Evolutionary conservation across 2,113 vertebrate genomes (phyloP).

Genomic region (Actenoides lindsayi): DNA sequence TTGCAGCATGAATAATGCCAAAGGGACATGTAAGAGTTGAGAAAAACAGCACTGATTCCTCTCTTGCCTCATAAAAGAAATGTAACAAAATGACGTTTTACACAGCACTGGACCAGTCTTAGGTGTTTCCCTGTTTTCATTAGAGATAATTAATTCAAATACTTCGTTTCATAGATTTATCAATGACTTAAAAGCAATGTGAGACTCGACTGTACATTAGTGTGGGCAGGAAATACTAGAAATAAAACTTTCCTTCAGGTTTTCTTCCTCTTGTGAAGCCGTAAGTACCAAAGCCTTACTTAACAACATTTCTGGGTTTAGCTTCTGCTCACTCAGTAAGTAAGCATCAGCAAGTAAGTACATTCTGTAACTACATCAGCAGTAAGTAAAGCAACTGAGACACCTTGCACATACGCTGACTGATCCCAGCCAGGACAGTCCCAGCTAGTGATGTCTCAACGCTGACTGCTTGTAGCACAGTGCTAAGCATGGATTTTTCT

Average conservation of each 20-base stretch:
- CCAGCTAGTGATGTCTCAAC: background rate
- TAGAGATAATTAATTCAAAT: background rate
- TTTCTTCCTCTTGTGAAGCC: background rate
- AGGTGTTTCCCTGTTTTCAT: background rate
- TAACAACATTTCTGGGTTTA: background rate
- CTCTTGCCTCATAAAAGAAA: background rate
- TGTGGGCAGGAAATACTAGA: background rate
- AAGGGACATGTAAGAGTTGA: background rate
- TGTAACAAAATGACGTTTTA: background rate
- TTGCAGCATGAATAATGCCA: background rate
- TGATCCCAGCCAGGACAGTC: background rate
- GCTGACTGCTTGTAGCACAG: background rate
- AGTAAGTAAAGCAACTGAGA: background rate
- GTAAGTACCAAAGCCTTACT: background rate
- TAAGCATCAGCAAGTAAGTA: too few relatives aligned
- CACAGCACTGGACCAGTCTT: background rate
- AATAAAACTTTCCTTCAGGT: background rate
- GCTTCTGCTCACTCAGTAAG: background rate
- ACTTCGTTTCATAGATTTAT: background rate
- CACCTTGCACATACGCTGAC: background rate
- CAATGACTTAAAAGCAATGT: background rate
- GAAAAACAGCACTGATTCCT: rapidly evolving
- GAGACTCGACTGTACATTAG: background rate
- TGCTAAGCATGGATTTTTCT: background rate
- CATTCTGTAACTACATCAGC: background rate